Evolutionary conservation across 2,113 vertebrate species (phyloP), one percentile per base, ranked within the genome.

Genomic region (Emydura subglobosa): DNA sequence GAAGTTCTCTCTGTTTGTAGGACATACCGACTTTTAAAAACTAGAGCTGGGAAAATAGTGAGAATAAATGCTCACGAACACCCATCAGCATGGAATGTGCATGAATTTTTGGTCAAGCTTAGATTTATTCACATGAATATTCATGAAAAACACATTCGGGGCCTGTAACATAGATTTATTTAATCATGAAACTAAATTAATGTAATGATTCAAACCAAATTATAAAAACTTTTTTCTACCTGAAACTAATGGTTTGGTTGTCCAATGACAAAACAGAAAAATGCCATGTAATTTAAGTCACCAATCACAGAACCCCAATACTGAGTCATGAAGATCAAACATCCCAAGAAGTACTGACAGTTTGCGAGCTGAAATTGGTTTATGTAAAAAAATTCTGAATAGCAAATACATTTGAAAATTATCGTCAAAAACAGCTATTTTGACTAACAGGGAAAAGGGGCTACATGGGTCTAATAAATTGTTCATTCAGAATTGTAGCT

Each of bases 211-310:
- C 8, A 83, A 76, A 76, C 10, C 6, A 1, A 51, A 10, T 4
- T 51, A 16, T 3, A 79, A 47, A 85, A 82, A 68, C 13, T 5
- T 68, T 68, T 68, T 68, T 68, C 34, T 68, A 31, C 16, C 31
- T 68, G 61, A 61, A 61, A 61, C 59, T 31, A 61, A 61, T 31
- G 59, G 59, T 19, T 7, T 24, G 22, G 5, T 50, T 16, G 89
- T 29, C 27, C 27, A 16, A 16, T 3, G 24, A 29, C 54, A 68
- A 65, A 49, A 47, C 27, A 87, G 44, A 79, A 79, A 24, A 0
- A 0, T 68, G n/a, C 34, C 4, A 0, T 0, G 1, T 49, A 2
- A 13, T 42, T 86, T 0, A 0, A 51, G 3, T 10, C 54, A n/a
- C 19, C 24, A 16, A 51, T 24, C 82, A 59, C 21, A 5, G 57